phyloP scores from a whole-genome alignment of 1,140 invertebrate genomes.

The Neotoxoptera formosana region DNA sequence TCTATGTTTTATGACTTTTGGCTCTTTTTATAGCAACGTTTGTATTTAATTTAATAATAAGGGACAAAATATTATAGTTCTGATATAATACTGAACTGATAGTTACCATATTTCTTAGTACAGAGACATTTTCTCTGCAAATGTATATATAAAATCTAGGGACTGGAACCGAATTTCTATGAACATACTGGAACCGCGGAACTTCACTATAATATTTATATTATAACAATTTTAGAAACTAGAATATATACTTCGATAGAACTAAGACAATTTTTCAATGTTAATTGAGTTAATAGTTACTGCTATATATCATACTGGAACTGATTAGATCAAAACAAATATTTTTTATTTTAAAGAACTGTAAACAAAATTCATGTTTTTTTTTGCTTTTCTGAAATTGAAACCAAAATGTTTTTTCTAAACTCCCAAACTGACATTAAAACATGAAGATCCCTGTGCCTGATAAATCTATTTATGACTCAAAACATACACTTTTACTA shows the following conservation, averaged over 20 bases:
- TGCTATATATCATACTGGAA: not conserved
- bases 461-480: not conserved
- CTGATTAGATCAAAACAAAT: not conserved
- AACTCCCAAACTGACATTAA: not conserved
- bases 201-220: not conserved
- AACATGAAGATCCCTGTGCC: not conserved
- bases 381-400: not conserved
- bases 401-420: not conserved
- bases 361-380: not conserved
- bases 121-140: not conserved
- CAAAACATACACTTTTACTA: not conserved
- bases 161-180: not conserved
- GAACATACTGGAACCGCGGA: not conserved
- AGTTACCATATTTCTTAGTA: not conserved
- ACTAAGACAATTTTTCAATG: not conserved
- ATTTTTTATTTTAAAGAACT: not conserved
- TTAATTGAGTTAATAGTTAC: not conserved
- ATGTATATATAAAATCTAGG: not conserved
- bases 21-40: too few species aligned
- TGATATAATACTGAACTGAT: too few species aligned
- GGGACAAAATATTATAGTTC: too few species aligned
- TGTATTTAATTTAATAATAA: too few species aligned
- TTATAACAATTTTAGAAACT: not conserved
- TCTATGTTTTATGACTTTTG: too few species aligned
- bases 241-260: not conserved